Percentiles rank a stretch among this genome's conserved stretches.
Conservation (phyloP, 2,888 invertebrate species). For the Carabus problematicus region DNA sequence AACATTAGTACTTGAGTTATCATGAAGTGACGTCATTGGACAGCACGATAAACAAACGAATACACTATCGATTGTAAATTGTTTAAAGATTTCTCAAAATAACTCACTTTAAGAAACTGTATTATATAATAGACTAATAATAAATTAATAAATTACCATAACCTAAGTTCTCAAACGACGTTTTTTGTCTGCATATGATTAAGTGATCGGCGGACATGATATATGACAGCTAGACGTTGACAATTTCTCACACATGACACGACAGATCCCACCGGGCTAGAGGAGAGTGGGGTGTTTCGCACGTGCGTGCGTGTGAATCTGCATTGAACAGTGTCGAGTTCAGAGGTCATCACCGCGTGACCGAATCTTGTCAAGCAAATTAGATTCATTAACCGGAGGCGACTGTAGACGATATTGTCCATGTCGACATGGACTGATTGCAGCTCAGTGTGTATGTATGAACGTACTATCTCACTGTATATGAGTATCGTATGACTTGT, state of each 20-base stretch:
- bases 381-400: conserved; percentile 30
- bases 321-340: conserved; percentile 8
- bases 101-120: no score
- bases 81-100: no score
- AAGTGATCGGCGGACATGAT: not conserved
- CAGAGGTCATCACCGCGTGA: conserved; percentile 29
- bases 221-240: not conserved
- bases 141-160: no score
- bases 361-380: conserved; percentile 38
- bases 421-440: not conserved
- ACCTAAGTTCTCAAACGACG: no score
- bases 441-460: not conserved
- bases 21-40: no score
- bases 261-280: no score
- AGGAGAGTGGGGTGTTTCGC: not conserved
- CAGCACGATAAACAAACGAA: no score
- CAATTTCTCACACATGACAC: not conserved
- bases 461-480: not conserved
- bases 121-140: no score
- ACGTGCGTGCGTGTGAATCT: conserved; percentile 35
- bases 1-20: no score
- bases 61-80: no score
- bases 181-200: not conserved
- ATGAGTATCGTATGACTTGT: no score
- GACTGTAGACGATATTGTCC: conserved; percentile 15